Base-by-base conservation (phyloP, 2,888 invertebrate species). In the Nomada lathburiana region DNA sequence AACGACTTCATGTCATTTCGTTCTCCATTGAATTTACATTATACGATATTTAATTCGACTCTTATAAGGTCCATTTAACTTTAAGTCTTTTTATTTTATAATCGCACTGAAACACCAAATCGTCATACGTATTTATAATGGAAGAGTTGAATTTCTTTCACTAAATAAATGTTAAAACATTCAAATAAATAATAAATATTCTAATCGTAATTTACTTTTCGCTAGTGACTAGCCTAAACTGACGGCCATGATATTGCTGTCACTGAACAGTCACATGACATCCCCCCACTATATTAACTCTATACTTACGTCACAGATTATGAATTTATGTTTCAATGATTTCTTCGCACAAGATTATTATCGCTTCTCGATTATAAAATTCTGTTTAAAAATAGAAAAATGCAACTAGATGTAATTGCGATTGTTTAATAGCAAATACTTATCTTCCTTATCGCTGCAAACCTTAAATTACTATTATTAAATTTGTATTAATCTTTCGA, bases 171-270 rank as follows among this genome's bases (percentile, higher is more conserved):
- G 13, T 44, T 44, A 29, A 79, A 79, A 57, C 23, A 55, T 55
- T 47, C 26, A 63, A 50, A 29, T 44, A n/a, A 77, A 68, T 47
- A 44, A 26, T 23, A 67, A 52, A 55, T 67, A 20, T 50, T 55
- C 13, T 55, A 36, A 67, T 52, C 72, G 20, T 53, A 20, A 53
- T n/a, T 20, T 53, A 23, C 57, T 67, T 26, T 57, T 71, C 76
- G 23, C 50, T 71, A 71, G 68, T 52, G 72, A 71, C 80, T 80
- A 80, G 55, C 80, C 76, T 77, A 67, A 80, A 42, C 80, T 80
- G 78, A 72, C 68, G 29, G 57, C 71, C 76, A 76, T 80, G 65
- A 57, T 63, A 71, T 50, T 62, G 23, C 77, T 72, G 47, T 52
- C 47, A 29, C 13, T 55, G 52, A 72, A 60, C 10, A 42, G 72